Evolutionary conservation across 2,797 vertebrate genomes (phyloP), one percentile per base, ranked within the genome.

Genomic region (Luscinia luscinia): DNA sequence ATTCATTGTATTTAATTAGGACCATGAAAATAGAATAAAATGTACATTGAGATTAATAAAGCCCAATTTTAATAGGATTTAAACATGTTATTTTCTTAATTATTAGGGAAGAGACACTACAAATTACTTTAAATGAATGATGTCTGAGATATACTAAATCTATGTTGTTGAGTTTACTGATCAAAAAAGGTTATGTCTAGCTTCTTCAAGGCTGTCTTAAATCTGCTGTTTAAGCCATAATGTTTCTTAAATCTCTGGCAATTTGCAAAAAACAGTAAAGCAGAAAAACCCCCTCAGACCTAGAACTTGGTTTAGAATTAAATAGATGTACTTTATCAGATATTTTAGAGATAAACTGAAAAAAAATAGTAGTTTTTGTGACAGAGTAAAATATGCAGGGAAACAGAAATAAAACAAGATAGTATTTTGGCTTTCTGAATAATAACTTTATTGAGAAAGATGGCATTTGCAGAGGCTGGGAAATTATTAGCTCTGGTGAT

Each of bases 211-310:
- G 24, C 18, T 45, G 17, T 40, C 13, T 67, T 38, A 58, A 68
- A 7, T 58, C 40, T 72, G 27, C 36, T 6, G 2, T 70, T 85
- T 72, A 91, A 78, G 23, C 17, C 8, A 17, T 69, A 63, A 52
- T 49, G 5, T 63, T 90, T 91, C 36, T 66, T 73, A 41, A 5
- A n/a, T 45, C 6, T 20, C 14, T 78, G 36, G 2, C 0, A 4
- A 40, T 55, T 88, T 61, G 21, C 21, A 64, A 45, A 64, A 36
- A 48, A 63, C 26, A 17, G 2, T 16, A 62, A 58, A 81, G 10
- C 4, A 84, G 15, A 57, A 75, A 70, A 54, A 1, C 0, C 1
- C 10, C 0, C 9, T 20, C 2, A 2, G 5, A 43, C 21, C 9
- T 28, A 36, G 12, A 84, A 28, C 18, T 67, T 70, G 8, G 5